These are phyloP conservation scores for Lates calcarifer DNA, from an alignment of 2,113 vertebrate genomes.

Conservation along the genomic window DNA sequence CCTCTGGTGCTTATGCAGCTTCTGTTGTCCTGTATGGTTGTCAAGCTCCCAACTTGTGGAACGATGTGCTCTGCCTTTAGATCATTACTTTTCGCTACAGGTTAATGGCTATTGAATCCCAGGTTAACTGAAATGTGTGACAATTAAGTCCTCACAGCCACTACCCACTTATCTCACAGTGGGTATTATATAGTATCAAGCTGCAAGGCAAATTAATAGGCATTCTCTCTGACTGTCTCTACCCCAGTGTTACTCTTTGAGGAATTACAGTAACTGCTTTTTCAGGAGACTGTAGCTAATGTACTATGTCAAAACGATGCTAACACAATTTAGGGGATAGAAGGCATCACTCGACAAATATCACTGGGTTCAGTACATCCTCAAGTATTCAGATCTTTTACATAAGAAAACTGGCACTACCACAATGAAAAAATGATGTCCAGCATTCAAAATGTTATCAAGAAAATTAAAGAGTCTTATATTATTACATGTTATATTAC, in stretches of 20 bases:
- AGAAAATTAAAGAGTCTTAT: too few species aligned
- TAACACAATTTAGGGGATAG: neutral
- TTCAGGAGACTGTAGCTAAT: neutral
- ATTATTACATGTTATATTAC: neutral
- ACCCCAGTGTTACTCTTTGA: neutral
- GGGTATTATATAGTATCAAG: neutral
- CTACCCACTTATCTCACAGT: neutral
- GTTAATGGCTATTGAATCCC: neutral
- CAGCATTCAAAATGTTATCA: too few species aligned
- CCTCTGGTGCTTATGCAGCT: conserved; percentile 22
- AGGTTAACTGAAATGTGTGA: neutral
- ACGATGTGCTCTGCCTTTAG: neutral
- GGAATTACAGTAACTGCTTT: neutral
- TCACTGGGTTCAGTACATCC: too few species aligned
- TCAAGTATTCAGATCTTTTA: neutral
- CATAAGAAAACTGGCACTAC: neutral
- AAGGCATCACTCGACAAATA: too few species aligned
- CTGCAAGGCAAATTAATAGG: neutral
- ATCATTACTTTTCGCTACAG: conserved; percentile 3
- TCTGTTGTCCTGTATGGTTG: conserved; percentile 18
- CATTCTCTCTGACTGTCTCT: too few species aligned
- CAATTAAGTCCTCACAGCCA: neutral
- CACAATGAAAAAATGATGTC: too few species aligned
- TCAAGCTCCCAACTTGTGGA: conserved; percentile 17
- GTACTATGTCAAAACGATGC: neutral